Base-by-base conservation (phyloP, 92 coral and sea anemone genomes). In the Micromussa lordhowensis region DNA sequence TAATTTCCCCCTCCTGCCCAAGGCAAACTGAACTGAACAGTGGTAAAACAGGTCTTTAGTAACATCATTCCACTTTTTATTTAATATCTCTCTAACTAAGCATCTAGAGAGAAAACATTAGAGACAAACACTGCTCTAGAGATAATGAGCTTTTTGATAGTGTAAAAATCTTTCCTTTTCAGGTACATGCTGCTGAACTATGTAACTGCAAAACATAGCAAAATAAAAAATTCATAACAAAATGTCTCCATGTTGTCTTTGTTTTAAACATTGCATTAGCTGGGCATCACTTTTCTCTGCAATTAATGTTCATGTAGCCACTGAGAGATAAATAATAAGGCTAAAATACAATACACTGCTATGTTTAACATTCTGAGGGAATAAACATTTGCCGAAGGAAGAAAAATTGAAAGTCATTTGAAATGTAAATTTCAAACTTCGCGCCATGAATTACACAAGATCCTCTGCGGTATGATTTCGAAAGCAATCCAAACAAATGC, bases 401-500 rank as follows among this genome's bases (percentile, higher is more conserved):
- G 2, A 72, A 72, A 72, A 72, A 34, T 32, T 15, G 77, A 32
- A 17, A 32, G 21, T 72, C 38, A 11, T 72, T 31, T 72, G 10
- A 32, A 31, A 34, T 1, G 18, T 0, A 72, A 72, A 72, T 72
- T 72, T 72, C 51, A 34, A 72, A 72, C 18, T 72, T 34, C 11
- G 77, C 77, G 77, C 77, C 49, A 57, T 57, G 2, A 0, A 57
- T 57, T 57, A 57, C 63, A 57, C 63, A 57, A 83, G 90, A 69
- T 87, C 81, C 86, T 79, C 85, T 71, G 86, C 80, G 86, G 85
- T 26, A 80, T 80, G 90, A 57, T 87, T 80, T 22, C 51, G 21
- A 51, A 87, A 87, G 59, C 86, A 87, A 34, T 87, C 90, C 31
- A 87, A 80, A 79, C 90, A 87, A 36, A 87, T 68, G 80, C 80